Percentiles rank a stretch among this genome's conserved stretches.
Evolutionary conservation across 1,140 invertebrate species (phyloP).

Genomic region (Drosophila setifemur): DNA sequence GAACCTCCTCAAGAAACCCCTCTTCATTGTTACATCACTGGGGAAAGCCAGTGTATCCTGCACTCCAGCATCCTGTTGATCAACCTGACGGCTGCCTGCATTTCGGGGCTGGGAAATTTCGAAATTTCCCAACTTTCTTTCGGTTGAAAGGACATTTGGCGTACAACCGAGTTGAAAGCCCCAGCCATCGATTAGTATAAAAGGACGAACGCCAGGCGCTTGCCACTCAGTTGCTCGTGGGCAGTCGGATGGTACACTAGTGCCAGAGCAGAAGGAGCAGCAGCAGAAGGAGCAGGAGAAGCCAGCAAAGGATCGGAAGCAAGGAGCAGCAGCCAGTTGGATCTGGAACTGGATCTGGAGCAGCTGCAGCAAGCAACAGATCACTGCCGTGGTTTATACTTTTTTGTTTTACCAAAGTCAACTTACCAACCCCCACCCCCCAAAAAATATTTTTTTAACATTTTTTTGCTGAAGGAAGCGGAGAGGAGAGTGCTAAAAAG

Average conservation of each 20-base stretch:
- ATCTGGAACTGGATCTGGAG: background rate
- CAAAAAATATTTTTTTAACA: too few relatives aligned
- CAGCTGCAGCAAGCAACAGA: too few relatives aligned
- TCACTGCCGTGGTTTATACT: too few relatives aligned
- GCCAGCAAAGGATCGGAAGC: too few relatives aligned
- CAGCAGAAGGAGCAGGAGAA: background rate
- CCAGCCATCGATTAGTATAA: slow-evolving; percentile 38
- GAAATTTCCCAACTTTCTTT: background rate
- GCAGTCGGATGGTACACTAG: slow-evolving; percentile 48
- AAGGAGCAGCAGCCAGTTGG: background rate
- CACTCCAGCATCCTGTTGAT: slow-evolving; percentile 13
- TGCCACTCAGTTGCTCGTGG: slow-evolving; percentile 57
- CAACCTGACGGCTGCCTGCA: slow-evolving; percentile 5
- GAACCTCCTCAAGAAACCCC: background rate
- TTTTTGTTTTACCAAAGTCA: too few relatives aligned
- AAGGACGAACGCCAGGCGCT: slow-evolving; percentile 5
- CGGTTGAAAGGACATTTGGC: background rate
- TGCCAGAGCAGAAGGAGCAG: slow-evolving; percentile 29
- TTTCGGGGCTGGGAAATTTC: slow-evolving; percentile 26
- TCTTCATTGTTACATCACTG: too few relatives aligned
- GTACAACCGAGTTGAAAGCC: slow-evolving; percentile 17
- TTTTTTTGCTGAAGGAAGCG: too few relatives aligned
- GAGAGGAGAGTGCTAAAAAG: too few relatives aligned
- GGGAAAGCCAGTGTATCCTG: background rate
- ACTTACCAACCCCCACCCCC: too few relatives aligned